These are phyloP conservation scores for Yponomeuta sedellus DNA, from an alignment of 2,888 invertebrate genomes.

Conservation along the genomic window DNA sequence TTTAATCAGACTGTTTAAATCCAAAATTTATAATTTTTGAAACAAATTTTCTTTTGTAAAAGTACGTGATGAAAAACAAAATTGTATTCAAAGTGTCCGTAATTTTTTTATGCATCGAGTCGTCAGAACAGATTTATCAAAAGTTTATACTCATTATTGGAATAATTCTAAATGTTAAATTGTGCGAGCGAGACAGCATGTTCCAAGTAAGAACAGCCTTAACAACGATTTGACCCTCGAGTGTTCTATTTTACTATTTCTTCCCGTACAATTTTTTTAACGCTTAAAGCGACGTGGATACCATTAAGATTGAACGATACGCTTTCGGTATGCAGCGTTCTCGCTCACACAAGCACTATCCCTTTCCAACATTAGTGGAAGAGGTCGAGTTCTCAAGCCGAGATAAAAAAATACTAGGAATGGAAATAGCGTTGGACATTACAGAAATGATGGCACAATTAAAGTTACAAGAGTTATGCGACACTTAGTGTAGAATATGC, in stretches of 20 bases:
- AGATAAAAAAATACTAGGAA: slow-evolving; percentile 12
- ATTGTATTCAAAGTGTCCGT: no score
- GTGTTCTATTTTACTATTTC: slow-evolving; percentile 23
- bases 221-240: no score
- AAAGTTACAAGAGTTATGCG: not conserved
- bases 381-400: slow-evolving; percentile 8
- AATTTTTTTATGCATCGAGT: no score
- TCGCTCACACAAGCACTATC: slow-evolving; percentile 11
- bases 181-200: no score
- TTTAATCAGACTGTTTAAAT: no score
- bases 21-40: no score
- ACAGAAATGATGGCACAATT: slow-evolving; percentile 13
- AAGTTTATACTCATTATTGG: no score
- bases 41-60: no score
- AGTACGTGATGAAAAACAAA: no score
- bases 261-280: slow-evolving; percentile 43
- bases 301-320: slow-evolving; percentile 61
- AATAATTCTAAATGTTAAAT: no score
- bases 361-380: slow-evolving; percentile 15
- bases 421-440: slow-evolving; percentile 8
- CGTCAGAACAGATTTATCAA: no score
- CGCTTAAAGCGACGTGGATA: slow-evolving; percentile 44
- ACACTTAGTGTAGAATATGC: not conserved
- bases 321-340: slow-evolving; percentile 30
- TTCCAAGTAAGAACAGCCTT: no score